Evolutionary conservation across 2,113 vertebrate species (phyloP).

Genomic region (Alouatta palliata): DNA sequence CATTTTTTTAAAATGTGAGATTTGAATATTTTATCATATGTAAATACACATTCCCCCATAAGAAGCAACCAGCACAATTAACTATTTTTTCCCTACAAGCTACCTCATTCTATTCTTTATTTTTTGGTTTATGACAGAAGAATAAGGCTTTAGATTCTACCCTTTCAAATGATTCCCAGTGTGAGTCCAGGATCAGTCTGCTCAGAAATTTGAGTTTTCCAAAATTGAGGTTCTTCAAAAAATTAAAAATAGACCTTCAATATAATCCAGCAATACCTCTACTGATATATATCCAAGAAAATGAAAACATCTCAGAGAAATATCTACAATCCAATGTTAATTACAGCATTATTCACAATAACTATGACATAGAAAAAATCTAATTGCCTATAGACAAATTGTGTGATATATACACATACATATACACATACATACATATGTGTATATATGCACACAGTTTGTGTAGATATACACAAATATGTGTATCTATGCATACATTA

Average conservation of each 20-base stretch:
- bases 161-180: neutral
- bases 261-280: neutral
- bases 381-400: neutral
- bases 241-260: neutral
- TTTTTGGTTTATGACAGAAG: neutral
- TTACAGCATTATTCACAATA: too few relatives aligned
- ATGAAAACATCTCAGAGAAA: neutral
- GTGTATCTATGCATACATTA: neutral
- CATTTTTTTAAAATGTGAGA: neutral
- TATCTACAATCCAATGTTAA: neutral
- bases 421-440: too few relatives aligned
- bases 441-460: neutral
- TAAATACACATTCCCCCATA: neutral
- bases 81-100: neutral
- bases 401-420: neutral
- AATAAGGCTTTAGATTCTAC: neutral
- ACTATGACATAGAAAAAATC: neutral
- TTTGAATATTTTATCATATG: neutral
- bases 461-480: too few relatives aligned
- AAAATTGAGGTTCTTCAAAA: neutral
- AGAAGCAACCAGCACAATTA: neutral
- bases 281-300: neutral
- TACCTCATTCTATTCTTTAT: neutral
- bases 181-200: neutral
- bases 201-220: conserved; percentile 23